phyloP scores from a whole-genome alignment of 2,888 invertebrate genomes.

The Galeopsomyia nigrocyanea region DNA sequence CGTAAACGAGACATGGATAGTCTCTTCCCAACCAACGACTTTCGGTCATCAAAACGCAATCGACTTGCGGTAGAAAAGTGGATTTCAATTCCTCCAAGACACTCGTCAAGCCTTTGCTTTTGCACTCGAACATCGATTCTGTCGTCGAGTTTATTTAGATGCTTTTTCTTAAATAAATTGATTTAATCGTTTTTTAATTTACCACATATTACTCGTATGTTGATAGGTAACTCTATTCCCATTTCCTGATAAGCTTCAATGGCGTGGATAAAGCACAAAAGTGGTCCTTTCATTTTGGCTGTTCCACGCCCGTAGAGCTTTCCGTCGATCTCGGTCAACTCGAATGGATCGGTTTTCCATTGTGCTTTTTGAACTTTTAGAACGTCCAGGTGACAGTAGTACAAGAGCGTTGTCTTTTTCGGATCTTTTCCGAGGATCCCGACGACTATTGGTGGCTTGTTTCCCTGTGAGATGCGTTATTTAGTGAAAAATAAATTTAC shows the following conservation, averaged over 20 bases:
- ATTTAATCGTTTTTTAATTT: conserved; percentile 12
- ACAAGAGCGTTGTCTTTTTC: conserved; percentile 65
- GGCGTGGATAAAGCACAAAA: conserved; percentile 68
- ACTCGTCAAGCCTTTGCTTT: conserved; percentile 58
- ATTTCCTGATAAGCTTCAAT: conserved; percentile 63
- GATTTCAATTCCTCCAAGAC: conserved; percentile 62
- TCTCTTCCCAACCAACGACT: conserved; percentile 69
- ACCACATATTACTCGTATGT: conserved; percentile 67
- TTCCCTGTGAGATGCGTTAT: conserved; percentile 50
- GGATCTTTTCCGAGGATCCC: conserved; percentile 62
- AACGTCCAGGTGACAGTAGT: conserved; percentile 68
- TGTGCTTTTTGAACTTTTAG: conserved; percentile 59
- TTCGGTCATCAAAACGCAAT: conserved; percentile 66
- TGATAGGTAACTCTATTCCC: conserved; percentile 66
- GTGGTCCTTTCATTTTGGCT: conserved; percentile 67
- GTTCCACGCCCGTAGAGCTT: conserved; percentile 67
- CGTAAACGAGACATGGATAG: conserved; percentile 69
- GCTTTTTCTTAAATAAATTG: neutral
- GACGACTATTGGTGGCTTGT: conserved; percentile 66
- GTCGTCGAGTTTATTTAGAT: conserved; percentile 32
- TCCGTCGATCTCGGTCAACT: conserved; percentile 61
- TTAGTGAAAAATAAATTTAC: neutral
- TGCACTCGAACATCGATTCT: conserved; percentile 67
- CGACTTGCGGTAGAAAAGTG: conserved; percentile 64
- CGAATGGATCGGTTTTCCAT: conserved; percentile 68